These are phyloP conservation scores for Psittacus erithacus DNA, from an alignment of 2,113 vertebrate genomes.

Conservation along the genomic window DNA sequence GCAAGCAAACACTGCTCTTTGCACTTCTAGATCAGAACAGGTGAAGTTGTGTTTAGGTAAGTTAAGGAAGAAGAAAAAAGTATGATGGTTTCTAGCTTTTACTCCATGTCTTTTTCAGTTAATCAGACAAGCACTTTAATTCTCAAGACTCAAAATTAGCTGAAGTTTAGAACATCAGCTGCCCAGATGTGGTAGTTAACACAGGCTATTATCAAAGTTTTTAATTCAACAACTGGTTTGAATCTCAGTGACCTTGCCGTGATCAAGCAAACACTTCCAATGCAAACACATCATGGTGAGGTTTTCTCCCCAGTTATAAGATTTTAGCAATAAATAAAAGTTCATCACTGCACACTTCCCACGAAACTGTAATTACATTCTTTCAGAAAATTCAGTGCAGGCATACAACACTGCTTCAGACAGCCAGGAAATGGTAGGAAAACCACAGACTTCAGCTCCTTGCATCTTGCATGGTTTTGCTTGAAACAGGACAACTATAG, in stretches of 20 bases:
- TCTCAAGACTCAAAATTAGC: background rate
- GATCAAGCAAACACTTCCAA: background rate
- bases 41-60: background rate
- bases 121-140: background rate
- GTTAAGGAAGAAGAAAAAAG: background rate
- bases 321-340: background rate
- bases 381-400: background rate
- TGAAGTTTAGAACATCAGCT: background rate
- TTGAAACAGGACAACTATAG: background rate
- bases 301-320: background rate
- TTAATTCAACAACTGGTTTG: background rate
- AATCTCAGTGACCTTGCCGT: background rate
- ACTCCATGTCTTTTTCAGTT: background rate
- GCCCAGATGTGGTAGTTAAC: rapidly evolving
- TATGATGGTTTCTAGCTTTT: background rate
- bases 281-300: background rate
- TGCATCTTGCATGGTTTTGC: background rate
- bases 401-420: background rate
- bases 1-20: background rate
- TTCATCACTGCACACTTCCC: background rate
- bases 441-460: background rate
- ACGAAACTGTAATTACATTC: background rate
- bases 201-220: background rate
- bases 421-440: background rate
- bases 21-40: background rate